These are phyloP conservation scores for Sebastes iracundus DNA, from an alignment of 2,797 vertebrate genomes.

Conservation along the genomic window DNA sequence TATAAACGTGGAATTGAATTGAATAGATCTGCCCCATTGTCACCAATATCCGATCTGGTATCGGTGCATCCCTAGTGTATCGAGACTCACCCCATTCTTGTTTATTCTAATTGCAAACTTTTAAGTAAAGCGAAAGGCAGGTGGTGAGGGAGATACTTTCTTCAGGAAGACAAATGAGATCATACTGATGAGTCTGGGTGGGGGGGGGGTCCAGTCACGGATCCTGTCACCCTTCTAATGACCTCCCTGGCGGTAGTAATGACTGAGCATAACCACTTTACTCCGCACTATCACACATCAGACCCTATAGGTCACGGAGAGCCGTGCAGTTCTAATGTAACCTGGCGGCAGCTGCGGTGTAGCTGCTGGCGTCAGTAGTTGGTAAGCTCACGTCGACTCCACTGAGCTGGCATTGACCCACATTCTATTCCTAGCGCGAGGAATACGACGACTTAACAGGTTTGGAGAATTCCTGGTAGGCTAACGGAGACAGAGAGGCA, in stretches of 20 bases:
- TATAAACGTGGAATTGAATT: too few relatives aligned
- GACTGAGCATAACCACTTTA: neutral
- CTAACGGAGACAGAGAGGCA: neutral
- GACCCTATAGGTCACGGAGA: neutral
- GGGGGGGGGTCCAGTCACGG: neutral
- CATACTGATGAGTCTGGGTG: neutral
- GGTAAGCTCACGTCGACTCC: conserved; percentile 63
- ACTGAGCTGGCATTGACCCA: conserved; percentile 79
- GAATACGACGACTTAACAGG: conserved; percentile 62
- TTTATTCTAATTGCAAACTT: neutral
- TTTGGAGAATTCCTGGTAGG: conserved; percentile 57
- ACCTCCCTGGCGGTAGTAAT: neutral
- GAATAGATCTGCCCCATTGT: neutral
- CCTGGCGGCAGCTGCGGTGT: conserved; percentile 46
- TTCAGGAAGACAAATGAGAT: neutral
- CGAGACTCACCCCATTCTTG: neutral
- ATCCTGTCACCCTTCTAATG: neutral
- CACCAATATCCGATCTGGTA: too few relatives aligned
- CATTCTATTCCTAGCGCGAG: conserved; percentile 71
- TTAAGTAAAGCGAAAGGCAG: neutral
- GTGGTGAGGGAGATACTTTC: neutral
- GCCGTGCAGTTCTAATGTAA: neutral
- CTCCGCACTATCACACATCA: conserved; percentile 7
- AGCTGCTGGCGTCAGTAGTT: conserved; percentile 56
- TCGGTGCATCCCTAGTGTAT: neutral